Evolutionary conservation across 53 echinoderm and acorn worm species (phyloP).

Genomic region (Astropecten irregularis): DNA sequence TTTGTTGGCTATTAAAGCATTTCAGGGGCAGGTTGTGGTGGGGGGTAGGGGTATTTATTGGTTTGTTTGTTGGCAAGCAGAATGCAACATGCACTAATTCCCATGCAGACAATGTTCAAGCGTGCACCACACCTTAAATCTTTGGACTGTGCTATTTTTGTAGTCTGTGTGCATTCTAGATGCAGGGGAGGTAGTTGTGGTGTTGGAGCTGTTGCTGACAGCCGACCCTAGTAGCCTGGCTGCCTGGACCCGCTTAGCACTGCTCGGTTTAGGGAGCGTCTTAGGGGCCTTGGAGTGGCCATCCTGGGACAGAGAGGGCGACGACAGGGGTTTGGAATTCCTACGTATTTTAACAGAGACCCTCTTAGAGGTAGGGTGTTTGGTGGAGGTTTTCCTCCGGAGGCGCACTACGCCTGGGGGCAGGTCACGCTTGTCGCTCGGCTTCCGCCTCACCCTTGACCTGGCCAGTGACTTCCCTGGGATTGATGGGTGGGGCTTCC

Average conservation of each 20-base stretch:
- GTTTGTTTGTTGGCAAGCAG: too few relatives aligned
- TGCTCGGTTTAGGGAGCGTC: slow-evolving; percentile 54
- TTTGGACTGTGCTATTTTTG: slow-evolving; percentile 1
- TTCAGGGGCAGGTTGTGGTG: too few relatives aligned
- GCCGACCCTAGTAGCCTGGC: slow-evolving; percentile 32
- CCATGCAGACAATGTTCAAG: slow-evolving; percentile 7
- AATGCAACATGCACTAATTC: too few relatives aligned
- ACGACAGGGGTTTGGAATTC: slow-evolving; percentile 41
- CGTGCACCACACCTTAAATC: slow-evolving; percentile 35
- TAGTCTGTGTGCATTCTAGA: neutral
- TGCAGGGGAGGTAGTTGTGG: slow-evolving; percentile 14
- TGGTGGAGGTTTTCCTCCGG: slow-evolving; percentile 13
- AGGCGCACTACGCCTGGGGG: slow-evolving; percentile 4
- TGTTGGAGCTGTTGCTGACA: neutral
- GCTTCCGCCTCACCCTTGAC: slow-evolving; percentile 5
- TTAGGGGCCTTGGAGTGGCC: slow-evolving; percentile 50
- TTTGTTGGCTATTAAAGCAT: too few relatives aligned
- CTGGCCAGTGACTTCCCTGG: neutral
- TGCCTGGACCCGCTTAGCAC: slow-evolving; percentile 27
- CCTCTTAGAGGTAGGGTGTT: slow-evolving; percentile 1
- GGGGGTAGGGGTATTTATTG: too few relatives aligned
- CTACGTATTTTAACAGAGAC: slow-evolving; percentile 17
- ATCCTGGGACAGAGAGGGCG: slow-evolving; percentile 50
- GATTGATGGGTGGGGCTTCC: neutral
- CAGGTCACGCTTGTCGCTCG: neutral